Evolutionary conservation across 2,797 vertebrate genomes (phyloP), one percentile per base, ranked within the genome.

Genomic region (Protosalanx chinensis): DNA sequence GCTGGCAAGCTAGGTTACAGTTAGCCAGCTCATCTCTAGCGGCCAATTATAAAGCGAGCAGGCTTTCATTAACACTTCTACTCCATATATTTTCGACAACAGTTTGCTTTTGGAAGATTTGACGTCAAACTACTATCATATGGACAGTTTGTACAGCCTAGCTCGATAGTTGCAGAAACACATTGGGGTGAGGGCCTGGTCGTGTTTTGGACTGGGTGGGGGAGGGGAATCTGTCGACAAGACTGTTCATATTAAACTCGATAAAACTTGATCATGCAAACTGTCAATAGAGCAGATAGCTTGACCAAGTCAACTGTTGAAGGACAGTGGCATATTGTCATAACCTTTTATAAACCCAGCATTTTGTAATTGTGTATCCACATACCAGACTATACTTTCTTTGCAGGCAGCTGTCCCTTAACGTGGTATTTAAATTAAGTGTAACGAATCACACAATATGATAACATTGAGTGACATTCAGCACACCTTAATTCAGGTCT

Each of bases 101-200:
- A 56, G 15, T 16, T 56, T 56, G 51, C 51, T n/a, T 1, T n/a
- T 56, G 51, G 3, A 16, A 16, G 5, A n/a, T 56, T 56, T 56
- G 4, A n/a, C n/a, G 6, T 56, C 18, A 53, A 18, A n/a, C 51
- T 18, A n/a, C 51, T 53, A 6, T 56, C 15, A 16, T 18, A 16
- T 6, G 5, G 51, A 56, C 18, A 16, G 18, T n/a, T 16, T 46
- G 41, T 84, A 84, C 76, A 83, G 70, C 82, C 82, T 85, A 75
- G 84, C 83, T 86, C 79, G 69, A 82, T 81, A 79, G 84, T 87
- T 87, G 86, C 82, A 86, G 88, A 87, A 82, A 88, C 18, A 56
- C 15, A 56, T 86, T 78, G 88, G 87, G 87, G 66, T 29, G 35
- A 30, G 86, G 91, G 90, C 90, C 90, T 90, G 87, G 76, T 81